Evolutionary conservation across 2,797 vertebrate species (phyloP).

Genomic region (Bovichtus variegatus): DNA sequence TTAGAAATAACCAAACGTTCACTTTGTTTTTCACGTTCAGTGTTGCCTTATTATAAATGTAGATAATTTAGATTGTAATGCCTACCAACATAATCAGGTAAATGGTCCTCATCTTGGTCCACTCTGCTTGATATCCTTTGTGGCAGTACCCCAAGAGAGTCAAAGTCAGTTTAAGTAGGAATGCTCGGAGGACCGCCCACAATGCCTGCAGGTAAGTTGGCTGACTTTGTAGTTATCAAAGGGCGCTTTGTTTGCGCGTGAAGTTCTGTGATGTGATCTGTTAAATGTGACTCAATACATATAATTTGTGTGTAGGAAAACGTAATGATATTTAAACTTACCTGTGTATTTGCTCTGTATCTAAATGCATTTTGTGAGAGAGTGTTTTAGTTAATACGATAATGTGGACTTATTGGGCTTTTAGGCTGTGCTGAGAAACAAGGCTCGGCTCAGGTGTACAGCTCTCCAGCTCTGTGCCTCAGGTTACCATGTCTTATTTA

Average conservation of each 20-base stretch:
- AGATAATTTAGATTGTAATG: conserved; percentile 2
- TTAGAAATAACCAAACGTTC: background rate
- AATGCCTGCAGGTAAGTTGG: conserved; percentile 50
- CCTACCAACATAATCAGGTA: conserved; percentile 72
- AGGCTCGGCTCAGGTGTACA: conserved; percentile 34
- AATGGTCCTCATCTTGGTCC: conserved; percentile 61
- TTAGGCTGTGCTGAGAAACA: background rate
- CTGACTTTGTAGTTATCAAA: conserved; percentile 26
- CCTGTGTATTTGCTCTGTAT: background rate
- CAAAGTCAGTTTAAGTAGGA: background rate
- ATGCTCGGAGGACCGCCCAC: conserved; percentile 53
- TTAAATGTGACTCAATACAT: background rate
- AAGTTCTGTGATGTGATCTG: background rate
- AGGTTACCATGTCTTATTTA: conserved; percentile 60
- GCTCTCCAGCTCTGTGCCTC: conserved; percentile 31
- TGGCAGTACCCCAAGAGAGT: background rate
- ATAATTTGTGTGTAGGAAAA: background rate
- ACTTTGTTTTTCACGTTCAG: background rate
- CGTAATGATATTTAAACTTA: too few relatives aligned
- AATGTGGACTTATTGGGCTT: background rate
- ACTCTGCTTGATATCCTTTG: conserved; percentile 10
- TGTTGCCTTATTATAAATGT: background rate
- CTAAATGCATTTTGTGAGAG: background rate
- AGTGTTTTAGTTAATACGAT: background rate
- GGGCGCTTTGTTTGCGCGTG: background rate